Percentiles rank a stretch among this genome's conserved stretches.
These are phyloP conservation scores for Leuctra nigra DNA, from an alignment of 2,888 invertebrate species.

Conservation along the genomic window DNA sequence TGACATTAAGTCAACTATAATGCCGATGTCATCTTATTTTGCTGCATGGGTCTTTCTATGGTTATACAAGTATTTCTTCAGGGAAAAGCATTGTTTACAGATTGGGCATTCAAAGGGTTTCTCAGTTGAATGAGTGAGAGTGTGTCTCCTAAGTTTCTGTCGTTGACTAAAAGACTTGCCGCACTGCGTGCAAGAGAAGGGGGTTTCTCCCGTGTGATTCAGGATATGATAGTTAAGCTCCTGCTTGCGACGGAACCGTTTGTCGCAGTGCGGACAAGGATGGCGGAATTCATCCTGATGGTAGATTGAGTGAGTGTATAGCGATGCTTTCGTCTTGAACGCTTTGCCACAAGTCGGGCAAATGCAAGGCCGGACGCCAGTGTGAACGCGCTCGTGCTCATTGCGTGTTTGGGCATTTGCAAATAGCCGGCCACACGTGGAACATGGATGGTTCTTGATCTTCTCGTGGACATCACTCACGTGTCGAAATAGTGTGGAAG, in stretches of 20 bases:
- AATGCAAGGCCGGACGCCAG: constrained; percentile 36
- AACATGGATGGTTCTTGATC: constrained; percentile 46
- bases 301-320: constrained; percentile 55
- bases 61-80: constrained; percentile 48
- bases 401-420: constrained; percentile 41
- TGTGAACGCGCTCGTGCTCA: constrained; percentile 39
- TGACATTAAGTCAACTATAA: no score
- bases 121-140: constrained; percentile 43
- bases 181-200: constrained; percentile 47
- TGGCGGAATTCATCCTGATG: constrained; percentile 51
- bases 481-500: constrained; percentile 50
- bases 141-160: constrained; percentile 38
- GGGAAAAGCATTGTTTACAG: constrained; percentile 39
- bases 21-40: no score
- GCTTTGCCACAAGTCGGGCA: constrained; percentile 46
- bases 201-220: constrained; percentile 49
- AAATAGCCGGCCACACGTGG: constrained; percentile 44
- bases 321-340: constrained; percentile 58
- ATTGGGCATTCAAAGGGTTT: constrained; percentile 34
- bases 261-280: constrained; percentile 52
- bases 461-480: constrained; percentile 43
- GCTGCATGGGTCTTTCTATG: constrained; percentile 39
- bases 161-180: constrained; percentile 33
- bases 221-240: constrained; percentile 50
- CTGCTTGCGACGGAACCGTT: constrained; percentile 47